phyloP scores from a whole-genome alignment of 1,140 invertebrate species.

The Scaptodrosophila lebanonensis region DNA sequence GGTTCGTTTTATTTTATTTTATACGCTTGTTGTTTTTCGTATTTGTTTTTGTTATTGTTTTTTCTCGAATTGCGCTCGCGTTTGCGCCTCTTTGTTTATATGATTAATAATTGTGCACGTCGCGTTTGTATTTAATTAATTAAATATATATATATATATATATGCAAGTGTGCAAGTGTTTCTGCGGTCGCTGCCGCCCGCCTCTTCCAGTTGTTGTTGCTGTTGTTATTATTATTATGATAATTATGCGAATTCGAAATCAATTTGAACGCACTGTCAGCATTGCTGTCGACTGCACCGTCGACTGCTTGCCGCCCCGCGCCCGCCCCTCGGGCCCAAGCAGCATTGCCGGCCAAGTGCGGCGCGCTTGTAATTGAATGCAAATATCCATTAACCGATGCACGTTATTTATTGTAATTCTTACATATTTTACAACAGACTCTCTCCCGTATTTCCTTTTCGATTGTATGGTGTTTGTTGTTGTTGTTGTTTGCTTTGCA shows the following conservation, averaged over 20 bases:
- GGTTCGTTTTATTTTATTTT: slow-evolving; percentile 10
- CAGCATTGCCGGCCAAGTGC: slow-evolving; percentile 39
- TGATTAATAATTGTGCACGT: slow-evolving; percentile 52
- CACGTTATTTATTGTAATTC: too few species aligned
- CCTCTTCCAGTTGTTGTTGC: background rate
- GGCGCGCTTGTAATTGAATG: slow-evolving; percentile 45
- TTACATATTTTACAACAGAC: background rate
- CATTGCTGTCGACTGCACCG: background rate
- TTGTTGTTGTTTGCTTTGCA: background rate
- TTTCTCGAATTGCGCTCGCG: slow-evolving; percentile 27
- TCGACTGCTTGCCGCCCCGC: slow-evolving; percentile 7
- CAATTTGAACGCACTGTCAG: slow-evolving; percentile 19
- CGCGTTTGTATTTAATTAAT: slow-evolving; percentile 48
- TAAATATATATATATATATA: slow-evolving; percentile 4
- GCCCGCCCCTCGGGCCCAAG: slow-evolving; percentile 26
- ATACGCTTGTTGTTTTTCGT: slow-evolving; percentile 8
- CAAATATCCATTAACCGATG: slow-evolving; percentile 30
- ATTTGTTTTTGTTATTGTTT: slow-evolving; percentile 13
- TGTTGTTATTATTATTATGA: slow-evolving; percentile 4
- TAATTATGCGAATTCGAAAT: background rate
- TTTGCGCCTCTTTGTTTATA: background rate
- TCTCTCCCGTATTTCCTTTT: background rate
- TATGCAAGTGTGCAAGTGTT: background rate
- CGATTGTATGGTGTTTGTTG: background rate
- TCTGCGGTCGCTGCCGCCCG: background rate